These are phyloP conservation scores for Drosophila vallismaia DNA, from an alignment of 2,888 invertebrate genomes.

Conservation along the genomic window DNA sequence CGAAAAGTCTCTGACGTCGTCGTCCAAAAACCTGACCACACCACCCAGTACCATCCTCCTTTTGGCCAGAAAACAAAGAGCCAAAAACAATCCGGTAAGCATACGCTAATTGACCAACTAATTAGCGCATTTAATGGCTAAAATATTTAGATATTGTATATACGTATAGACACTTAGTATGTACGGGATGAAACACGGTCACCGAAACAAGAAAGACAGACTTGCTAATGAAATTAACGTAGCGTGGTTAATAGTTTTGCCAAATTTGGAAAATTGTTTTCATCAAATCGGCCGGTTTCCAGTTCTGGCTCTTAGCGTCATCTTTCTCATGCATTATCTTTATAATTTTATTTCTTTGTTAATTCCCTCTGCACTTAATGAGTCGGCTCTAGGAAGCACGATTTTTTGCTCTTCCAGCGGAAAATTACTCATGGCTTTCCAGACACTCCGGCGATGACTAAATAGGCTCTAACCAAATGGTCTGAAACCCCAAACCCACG, in stretches of 20 bases:
- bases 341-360: slow-evolving; percentile 52
- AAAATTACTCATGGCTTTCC: slow-evolving; percentile 54
- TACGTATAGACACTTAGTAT: slow-evolving; percentile 7
- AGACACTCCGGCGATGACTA: slow-evolving; percentile 24
- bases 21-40: not conserved
- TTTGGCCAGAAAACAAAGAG: slow-evolving; percentile 26
- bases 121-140: slow-evolving; percentile 74
- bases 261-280: slow-evolving; percentile 71
- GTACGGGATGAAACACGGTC: slow-evolving; percentile 49
- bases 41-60: not conserved
- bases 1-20: slow-evolving; percentile 50
- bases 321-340: slow-evolving; percentile 21
- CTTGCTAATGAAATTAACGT: slow-evolving; percentile 77
- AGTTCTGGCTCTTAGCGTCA: slow-evolving; percentile 14
- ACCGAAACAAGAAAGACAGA: slow-evolving; percentile 55
- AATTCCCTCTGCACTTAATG: slow-evolving; percentile 58
- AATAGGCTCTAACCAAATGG: slow-evolving; percentile 6
- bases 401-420: slow-evolving; percentile 53
- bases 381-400: slow-evolving; percentile 53
- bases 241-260: slow-evolving; percentile 76
- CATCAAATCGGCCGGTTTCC: slow-evolving; percentile 33
- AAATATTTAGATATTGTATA: slow-evolving; percentile 24
- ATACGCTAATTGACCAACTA: slow-evolving; percentile 72
- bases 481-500: not conserved
- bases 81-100: slow-evolving; percentile 64